These are phyloP conservation scores for Drosophila bocqueti DNA, from an alignment of 1,140 invertebrate genomes.

Conservation along the genomic window DNA sequence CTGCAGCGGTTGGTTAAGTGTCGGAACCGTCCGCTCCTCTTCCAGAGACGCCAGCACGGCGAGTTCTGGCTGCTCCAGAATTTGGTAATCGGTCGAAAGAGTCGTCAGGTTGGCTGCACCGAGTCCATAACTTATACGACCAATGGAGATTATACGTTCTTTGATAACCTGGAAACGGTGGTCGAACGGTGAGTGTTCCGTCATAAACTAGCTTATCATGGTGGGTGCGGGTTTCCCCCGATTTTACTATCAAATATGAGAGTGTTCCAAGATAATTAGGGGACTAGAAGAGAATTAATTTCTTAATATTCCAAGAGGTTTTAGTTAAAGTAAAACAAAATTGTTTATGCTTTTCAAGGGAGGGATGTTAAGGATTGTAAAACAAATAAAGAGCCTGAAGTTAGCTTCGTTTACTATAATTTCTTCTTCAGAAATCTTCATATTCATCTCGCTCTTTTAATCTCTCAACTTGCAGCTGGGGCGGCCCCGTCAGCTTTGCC, in stretches of 20 bases:
- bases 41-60: constrained; percentile 90
- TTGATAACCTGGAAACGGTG: constrained; percentile 93
- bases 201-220: not conserved
- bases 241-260: not conserved
- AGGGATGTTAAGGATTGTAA: not conserved
- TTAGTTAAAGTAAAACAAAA: not conserved
- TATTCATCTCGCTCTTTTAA: not conserved
- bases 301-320: not conserved
- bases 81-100: constrained; percentile 88
- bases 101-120: constrained; percentile 88
- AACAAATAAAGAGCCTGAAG: no score
- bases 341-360: not conserved
- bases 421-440: no score
- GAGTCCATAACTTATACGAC: constrained; percentile 96
- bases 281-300: not conserved
- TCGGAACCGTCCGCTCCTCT: constrained; percentile 87
- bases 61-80: constrained; percentile 95
- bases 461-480: constrained; percentile 86
- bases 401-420: no score
- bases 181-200: constrained; percentile 87
- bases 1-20: constrained; percentile 86
- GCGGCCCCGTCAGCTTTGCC: constrained; percentile 89
- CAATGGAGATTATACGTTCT: constrained; percentile 94
- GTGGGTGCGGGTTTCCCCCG: no score
- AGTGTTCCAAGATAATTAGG: not conserved